These are phyloP conservation scores for Trichechus manatus DNA, from an alignment of 2,113 vertebrate species.

Conservation along the genomic window DNA sequence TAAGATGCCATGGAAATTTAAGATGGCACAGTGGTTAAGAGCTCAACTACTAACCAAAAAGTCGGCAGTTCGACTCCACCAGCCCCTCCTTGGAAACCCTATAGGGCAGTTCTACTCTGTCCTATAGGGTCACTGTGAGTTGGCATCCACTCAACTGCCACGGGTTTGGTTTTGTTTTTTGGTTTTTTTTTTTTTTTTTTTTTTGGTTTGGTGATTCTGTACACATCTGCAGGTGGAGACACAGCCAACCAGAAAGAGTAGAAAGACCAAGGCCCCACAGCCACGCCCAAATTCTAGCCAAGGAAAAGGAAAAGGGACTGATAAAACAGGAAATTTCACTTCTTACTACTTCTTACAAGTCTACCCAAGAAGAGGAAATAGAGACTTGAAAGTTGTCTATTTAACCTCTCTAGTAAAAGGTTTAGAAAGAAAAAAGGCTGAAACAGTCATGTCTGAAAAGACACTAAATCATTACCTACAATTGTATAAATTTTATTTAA, in stretches of 20 bases:
- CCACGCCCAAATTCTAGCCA: not conserved
- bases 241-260: not conserved
- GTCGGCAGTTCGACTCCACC: too few species aligned
- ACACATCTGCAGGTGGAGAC: not conserved
- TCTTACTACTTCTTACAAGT: not conserved
- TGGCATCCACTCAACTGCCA: too few species aligned
- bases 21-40: not conserved
- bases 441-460: not conserved
- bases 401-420: not conserved
- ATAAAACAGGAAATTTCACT: not conserved
- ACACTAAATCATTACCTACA: not conserved
- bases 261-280: not conserved
- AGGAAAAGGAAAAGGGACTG: not conserved
- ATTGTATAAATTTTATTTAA: not conserved
- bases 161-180: too few species aligned
- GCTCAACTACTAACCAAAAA: too few species aligned
- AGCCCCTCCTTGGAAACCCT: too few species aligned
- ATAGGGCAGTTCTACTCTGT: too few species aligned
- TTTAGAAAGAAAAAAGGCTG: not conserved
- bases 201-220: constrained; percentile 21
- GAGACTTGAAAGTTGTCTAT: not conserved
- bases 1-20: not conserved
- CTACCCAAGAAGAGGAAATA: not conserved
- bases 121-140: too few species aligned
- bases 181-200: too few species aligned